Percentiles rank a stretch among this genome's conserved stretches.
phyloP scores from a whole-genome alignment of 2,797 vertebrate species.

The Dromococcyx pavoninus region DNA sequence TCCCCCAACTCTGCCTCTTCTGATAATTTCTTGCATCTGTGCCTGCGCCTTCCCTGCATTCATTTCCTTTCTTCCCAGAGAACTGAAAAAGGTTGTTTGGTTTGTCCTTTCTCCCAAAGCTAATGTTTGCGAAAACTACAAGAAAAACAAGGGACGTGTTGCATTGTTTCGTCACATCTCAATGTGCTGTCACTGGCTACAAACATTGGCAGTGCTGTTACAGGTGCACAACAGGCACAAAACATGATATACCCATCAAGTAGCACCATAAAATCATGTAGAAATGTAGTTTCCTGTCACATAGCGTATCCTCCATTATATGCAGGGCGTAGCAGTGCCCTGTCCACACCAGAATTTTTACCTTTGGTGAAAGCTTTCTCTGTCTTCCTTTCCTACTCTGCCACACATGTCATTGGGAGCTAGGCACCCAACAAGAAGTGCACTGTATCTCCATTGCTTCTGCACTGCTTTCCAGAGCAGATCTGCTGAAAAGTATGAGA shows the following conservation, averaged over 20 bases:
- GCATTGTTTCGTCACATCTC: neutral
- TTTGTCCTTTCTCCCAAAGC: neutral
- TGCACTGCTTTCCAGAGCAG: neutral
- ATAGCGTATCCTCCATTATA: neutral
- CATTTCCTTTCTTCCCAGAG: neutral
- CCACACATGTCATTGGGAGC: neutral
- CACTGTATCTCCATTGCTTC: neutral
- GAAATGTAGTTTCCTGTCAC: fast-evolving
- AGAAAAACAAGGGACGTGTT: neutral
- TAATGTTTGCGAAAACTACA: neutral
- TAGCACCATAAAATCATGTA: neutral
- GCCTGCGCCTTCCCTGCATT: neutral
- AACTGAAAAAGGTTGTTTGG: neutral
- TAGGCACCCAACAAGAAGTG: neutral
- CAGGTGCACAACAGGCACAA: neutral
- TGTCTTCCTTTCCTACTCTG: neutral
- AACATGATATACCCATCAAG: neutral
- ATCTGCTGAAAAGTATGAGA: neutral
- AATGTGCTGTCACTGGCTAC: neutral
- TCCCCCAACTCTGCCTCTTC: neutral
- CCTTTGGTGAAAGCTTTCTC: neutral
- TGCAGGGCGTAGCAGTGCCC: fast-evolving
- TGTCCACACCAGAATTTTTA: neutral
- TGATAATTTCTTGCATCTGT: neutral
- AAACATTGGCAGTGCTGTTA: neutral